Base-by-base conservation (phyloP, 1,140 invertebrate genomes). In the Drosophila parabipectinata region DNA sequence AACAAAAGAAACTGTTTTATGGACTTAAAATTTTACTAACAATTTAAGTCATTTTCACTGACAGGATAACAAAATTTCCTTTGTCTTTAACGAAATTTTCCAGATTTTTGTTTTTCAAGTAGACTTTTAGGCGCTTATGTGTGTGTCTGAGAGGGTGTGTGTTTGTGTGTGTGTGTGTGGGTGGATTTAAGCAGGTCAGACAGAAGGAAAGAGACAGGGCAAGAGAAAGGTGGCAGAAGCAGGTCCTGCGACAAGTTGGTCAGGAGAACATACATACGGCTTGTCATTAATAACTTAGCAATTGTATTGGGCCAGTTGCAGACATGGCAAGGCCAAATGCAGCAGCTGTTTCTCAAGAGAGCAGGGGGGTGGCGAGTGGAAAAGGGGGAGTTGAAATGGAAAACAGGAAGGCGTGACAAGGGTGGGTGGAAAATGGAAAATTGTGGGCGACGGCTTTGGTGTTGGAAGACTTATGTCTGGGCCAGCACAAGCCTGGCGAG, bases 211-310 rank as follows among this genome's bases (percentile, higher is more conserved):
- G 15, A 7, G 24, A 41, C 28, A 1, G 45, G 10, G 9, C 15
- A 10, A 12, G 9, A 7, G 5, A 12, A 24, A 8, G 21, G 28
- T 10, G 39, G 14, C 4, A 15, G 37, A 28, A 39, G 37, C 12
- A 26, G 28, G 30, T 14, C 34, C 61, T 41, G 56, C 62, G 61
- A 76, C 72, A 67, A 75, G 71, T 74, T 74, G 69, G 71, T 28
- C 59, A 63, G 48, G 59, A 54, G 50, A 53, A 72, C 34, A n/a
- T 32, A 78, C 59, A 81, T 77, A 81, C 74, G 81, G 78, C 61
- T 72, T 78, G 74, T 68, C 82, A 85, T 85, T 85, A 85, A 85
- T 85, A 85, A 85, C 82, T 63, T 62, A 72, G 77, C 74, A 87
- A 78, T 87, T 80, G 82, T 68, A 76, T 74, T 51, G 68, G 48